Percentiles rank a stretch among this genome's conserved stretches.
phyloP scores from a whole-genome alignment of 2,797 vertebrate species.

The Sebastes taczanowskii region DNA sequence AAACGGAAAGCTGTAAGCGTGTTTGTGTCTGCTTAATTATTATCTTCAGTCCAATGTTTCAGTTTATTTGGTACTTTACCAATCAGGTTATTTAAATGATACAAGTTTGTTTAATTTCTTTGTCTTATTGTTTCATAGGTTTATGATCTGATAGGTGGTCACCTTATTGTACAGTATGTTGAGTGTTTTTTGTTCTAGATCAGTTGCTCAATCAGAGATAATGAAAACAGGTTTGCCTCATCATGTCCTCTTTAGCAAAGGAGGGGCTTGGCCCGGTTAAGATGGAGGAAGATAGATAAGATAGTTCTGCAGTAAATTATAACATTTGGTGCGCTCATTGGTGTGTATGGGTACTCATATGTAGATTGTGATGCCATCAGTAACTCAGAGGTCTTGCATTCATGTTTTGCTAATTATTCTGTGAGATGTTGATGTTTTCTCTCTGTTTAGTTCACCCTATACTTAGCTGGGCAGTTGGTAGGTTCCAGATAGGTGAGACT shows the following conservation, averaged over 20 bases:
- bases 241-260: neutral
- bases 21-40: neutral
- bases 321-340: rapidly evolving
- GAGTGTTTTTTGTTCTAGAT: neutral
- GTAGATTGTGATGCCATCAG: neutral
- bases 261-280: neutral
- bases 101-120: neutral
- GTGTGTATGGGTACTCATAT: neutral
- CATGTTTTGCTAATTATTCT: neutral
- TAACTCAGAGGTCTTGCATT: neutral
- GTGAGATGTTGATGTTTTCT: neutral
- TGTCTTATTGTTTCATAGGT: neutral
- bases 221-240: neutral
- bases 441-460: neutral
- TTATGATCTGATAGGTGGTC: neutral
- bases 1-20: neutral
- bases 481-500: neutral
- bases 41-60: neutral
- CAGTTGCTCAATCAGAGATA: neutral
- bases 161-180: rapidly evolving
- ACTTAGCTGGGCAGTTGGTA: neutral
- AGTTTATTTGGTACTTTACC: neutral
- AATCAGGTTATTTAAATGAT: neutral
- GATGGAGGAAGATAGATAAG: neutral
- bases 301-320: neutral